These are phyloP conservation scores for Diorhabda elongata DNA, from an alignment of 1,140 invertebrate species.

Conservation along the genomic window DNA sequence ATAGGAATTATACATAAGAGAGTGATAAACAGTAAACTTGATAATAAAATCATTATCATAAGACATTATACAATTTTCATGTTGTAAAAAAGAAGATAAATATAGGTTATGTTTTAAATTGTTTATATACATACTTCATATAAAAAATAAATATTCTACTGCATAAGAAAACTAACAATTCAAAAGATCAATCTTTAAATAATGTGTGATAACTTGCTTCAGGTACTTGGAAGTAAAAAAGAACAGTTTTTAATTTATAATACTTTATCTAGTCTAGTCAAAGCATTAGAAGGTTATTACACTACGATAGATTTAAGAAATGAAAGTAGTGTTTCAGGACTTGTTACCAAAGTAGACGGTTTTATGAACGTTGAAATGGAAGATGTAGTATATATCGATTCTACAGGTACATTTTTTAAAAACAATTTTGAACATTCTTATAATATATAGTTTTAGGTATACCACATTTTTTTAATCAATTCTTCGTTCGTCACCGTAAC, in stretches of 20 bases:
- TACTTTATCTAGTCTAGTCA: constrained; percentile 35
- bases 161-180: too few relatives aligned
- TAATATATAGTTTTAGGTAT: constrained; percentile 26
- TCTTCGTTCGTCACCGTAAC: constrained; percentile 36
- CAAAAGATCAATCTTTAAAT: too few relatives aligned
- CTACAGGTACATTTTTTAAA: constrained; percentile 23
- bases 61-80: too few relatives aligned
- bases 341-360: constrained; percentile 39
- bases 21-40: too few relatives aligned
- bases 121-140: too few relatives aligned
- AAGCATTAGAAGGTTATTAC: constrained; percentile 34
- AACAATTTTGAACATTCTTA: too few relatives aligned
- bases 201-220: too few relatives aligned
- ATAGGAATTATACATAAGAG: background rate
- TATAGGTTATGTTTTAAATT: too few relatives aligned
- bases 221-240: constrained; percentile 9
- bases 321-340: constrained; percentile 39
- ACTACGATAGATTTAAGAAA: constrained; percentile 42
- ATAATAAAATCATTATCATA: too few relatives aligned
- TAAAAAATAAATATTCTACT: too few relatives aligned
- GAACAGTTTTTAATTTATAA: constrained; percentile 37
- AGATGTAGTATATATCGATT: constrained; percentile 37
- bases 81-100: too few relatives aligned
- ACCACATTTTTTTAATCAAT: constrained; percentile 31
- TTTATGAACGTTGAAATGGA: constrained; percentile 44